Conservation (phyloP, 2,113 vertebrate genomes). For the Carollia perspicillata region DNA sequence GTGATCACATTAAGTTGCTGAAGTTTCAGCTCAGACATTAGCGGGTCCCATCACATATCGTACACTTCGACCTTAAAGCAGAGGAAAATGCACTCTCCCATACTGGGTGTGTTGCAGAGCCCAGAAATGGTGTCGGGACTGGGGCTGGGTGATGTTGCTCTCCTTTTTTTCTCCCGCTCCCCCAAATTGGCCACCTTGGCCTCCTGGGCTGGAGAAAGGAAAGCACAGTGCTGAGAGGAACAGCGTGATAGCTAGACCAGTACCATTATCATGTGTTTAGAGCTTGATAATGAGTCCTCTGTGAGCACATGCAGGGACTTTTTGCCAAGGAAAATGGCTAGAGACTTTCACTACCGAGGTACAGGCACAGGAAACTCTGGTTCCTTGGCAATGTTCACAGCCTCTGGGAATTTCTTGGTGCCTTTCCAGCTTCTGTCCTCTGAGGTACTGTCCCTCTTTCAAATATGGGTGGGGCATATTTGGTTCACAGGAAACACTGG, state of each 20-base stretch:
- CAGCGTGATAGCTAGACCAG: too few species aligned
- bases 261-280: too few species aligned
- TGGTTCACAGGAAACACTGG: background rate
- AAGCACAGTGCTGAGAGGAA: background rate
- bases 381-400: background rate
- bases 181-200: background rate
- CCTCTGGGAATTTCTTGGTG: background rate
- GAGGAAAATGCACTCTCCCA: background rate
- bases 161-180: background rate
- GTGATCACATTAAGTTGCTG: background rate
- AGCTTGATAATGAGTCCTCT: background rate
- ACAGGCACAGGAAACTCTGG: background rate
- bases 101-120: background rate
- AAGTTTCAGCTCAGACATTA: background rate
- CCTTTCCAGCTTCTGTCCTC: background rate
- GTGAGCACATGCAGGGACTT: background rate
- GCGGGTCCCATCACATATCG: background rate
- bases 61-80: background rate
- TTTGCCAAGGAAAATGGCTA: background rate
- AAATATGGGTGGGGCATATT: background rate
- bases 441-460: background rate
- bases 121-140: background rate
- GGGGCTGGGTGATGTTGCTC: background rate
- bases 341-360: background rate
- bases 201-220: background rate